A percentile compares a stretch with the other conserved stretches of the same genome.
Evolutionary conservation across 2,888 invertebrate genomes (phyloP).

Genomic region (Patella caerulea): DNA sequence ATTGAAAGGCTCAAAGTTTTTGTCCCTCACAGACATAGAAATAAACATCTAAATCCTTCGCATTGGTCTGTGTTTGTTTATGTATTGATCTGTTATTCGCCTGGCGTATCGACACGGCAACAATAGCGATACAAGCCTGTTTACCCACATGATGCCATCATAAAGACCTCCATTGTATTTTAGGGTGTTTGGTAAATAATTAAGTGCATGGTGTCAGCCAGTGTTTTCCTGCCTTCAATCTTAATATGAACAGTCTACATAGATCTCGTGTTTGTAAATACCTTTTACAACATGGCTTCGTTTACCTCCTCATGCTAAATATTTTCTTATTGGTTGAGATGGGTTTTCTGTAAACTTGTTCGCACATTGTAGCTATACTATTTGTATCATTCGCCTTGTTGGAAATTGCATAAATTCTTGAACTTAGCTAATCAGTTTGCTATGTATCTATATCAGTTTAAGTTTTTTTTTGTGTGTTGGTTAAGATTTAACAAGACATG

Average conservation of each 20-base stretch:
- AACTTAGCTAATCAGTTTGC: neutral
- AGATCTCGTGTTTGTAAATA: conserved; percentile 13
- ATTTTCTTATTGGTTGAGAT: conserved; percentile 15
- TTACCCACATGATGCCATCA: conserved; percentile 16
- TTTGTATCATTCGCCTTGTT: neutral
- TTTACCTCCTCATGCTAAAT: conserved; percentile 7
- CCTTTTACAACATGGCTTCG: neutral
- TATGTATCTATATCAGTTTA: too few relatives aligned
- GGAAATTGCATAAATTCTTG: neutral
- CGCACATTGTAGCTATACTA: neutral
- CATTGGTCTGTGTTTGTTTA: conserved; percentile 16
- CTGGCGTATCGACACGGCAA: conserved; percentile 6
- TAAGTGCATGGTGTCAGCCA: conserved; percentile 16
- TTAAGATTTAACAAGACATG: too few relatives aligned
- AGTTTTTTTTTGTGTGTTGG: too few relatives aligned
- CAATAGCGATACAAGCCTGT: conserved; percentile 3
- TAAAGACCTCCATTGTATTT: conserved; percentile 15
- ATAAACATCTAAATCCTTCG: conserved; percentile 19
- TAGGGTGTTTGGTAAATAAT: conserved; percentile 12
- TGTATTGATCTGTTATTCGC: conserved; percentile 17
- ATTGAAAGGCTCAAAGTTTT: neutral
- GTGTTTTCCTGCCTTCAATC: conserved; percentile 12
- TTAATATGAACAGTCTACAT: conserved; percentile 21
- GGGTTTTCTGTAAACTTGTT: conserved; percentile 1
- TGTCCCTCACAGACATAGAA: conserved; percentile 1